Base-by-base conservation (phyloP, 2,797 vertebrate species). In the Adelosebastes latens region DNA sequence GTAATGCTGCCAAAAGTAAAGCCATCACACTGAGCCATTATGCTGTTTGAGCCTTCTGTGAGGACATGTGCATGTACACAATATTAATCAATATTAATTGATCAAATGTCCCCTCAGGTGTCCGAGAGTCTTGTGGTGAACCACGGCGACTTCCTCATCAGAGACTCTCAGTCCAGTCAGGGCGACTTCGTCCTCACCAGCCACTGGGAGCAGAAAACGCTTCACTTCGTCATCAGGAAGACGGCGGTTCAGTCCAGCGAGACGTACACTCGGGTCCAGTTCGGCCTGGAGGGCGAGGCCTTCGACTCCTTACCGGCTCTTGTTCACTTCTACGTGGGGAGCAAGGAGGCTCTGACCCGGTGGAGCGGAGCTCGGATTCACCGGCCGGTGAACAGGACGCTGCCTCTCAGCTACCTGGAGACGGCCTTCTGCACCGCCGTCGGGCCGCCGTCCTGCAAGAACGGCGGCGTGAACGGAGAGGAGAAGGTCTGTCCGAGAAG, bases 171-270 rank as follows among this genome's bases (percentile, higher is more conserved):
- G 87, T 97, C 97, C 87, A 97, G 96, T 89, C 90, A 93, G 58
- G 97, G 96, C 0, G 95, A 98, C 93, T 97, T 97, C 0, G 97
- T 99, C 86, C 95, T 99, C 79, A 99, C 97, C 0, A 95, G 95
- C 90, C 95, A 90, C 89, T 99, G 97, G 97, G 95, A 93, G 87
- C 96, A 97, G 6, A 96, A 97, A 68, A 94, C 96, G 0, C 92
- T 97, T 66, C 98, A 99, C 89, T 97, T 99, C 92, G 96, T 97
- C 83, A 96, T 99, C 94, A 96, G 95, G 94, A 97, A 95, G 88
- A 95, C 94, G 66, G 93, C 94, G 2, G 94, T 97, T 52, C 96
- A 96, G 87, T 95, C 96, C 10, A 87, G 94, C 0, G 96, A 97
- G 31, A 91, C 93, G 52, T 95, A 91, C 78, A 95, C 94, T 5